Conservation (phyloP, 2,888 invertebrate genomes). For the Sinodicranocentrus sp. region DNA sequence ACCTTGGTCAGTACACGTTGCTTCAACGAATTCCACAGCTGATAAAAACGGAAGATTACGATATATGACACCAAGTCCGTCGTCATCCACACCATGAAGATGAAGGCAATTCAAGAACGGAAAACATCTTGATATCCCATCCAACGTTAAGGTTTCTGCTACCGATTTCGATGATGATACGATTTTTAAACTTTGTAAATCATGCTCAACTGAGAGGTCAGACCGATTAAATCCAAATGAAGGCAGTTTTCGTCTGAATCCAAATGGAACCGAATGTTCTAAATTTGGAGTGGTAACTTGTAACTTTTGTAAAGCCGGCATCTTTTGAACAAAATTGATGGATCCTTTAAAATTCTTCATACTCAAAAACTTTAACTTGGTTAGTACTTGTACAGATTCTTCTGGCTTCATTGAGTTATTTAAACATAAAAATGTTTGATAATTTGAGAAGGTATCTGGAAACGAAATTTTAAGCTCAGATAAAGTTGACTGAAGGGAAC, state of each 20-base stretch:
- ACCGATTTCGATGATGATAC: conserved; percentile 6
- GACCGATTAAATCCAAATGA: neutral
- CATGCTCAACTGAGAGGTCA: conserved; percentile 29
- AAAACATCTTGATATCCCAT: conserved; percentile 68
- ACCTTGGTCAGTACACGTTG: conserved; percentile 69
- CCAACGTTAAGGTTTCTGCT: conserved; percentile 48
- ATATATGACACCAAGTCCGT: conserved; percentile 71
- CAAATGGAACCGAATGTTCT: conserved; percentile 46
- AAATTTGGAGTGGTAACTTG: conserved; percentile 28
- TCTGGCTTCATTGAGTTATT: conserved; percentile 47
- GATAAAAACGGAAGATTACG: conserved; percentile 70
- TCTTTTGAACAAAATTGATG: conserved; percentile 60
- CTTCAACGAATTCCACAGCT: conserved; percentile 56
- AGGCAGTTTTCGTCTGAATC: conserved; percentile 17
- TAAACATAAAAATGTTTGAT: conserved; percentile 30
- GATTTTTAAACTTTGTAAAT: conserved; percentile 38
- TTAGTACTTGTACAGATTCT: conserved; percentile 42
- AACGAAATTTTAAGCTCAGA: conserved; percentile 51
- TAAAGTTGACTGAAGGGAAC: conserved; percentile 45
- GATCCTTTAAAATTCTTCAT: conserved; percentile 63
- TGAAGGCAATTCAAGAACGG: conserved; percentile 63
- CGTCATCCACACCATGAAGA: conserved; percentile 67
- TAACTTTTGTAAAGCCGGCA: conserved; percentile 38
- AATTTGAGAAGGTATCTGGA: conserved; percentile 54
- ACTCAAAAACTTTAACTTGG: conserved; percentile 42